Conservation (phyloP, 2,888 invertebrate species). For the Ophonus ardosiacus region DNA sequence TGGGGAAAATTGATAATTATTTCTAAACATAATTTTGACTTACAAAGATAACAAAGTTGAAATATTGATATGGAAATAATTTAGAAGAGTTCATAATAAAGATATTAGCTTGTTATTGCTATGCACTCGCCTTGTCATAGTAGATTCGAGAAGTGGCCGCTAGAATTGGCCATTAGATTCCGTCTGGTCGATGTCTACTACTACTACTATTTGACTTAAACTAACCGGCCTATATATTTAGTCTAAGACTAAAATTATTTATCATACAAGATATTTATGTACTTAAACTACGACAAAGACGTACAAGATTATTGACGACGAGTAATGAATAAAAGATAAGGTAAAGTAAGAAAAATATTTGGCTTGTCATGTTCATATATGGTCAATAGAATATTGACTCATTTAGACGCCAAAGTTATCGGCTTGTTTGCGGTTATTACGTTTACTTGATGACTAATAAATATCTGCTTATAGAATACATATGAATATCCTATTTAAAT, state of each 20-base stretch:
- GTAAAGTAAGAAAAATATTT: not conserved
- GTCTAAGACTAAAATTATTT: not conserved
- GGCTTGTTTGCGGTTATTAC: slow-evolving; percentile 31
- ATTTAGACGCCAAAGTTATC: slow-evolving; percentile 41
- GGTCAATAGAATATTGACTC: not conserved
- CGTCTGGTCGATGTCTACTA: too few species aligned
- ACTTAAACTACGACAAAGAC: not conserved
- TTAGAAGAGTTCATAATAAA: too few species aligned
- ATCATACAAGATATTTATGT: not conserved
- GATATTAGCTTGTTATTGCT: too few species aligned
- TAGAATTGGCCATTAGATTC: too few species aligned
- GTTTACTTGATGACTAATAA: slow-evolving; percentile 18
- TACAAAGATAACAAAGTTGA: too few species aligned
- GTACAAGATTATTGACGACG: not conserved
- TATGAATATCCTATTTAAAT: not conserved
- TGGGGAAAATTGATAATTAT: too few species aligned
- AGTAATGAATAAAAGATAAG: not conserved
- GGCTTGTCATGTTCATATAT: slow-evolving; percentile 18
- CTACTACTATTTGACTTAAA: not conserved
- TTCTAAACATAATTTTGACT: too few species aligned
- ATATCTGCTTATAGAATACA: slow-evolving; percentile 8
- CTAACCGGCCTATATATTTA: not conserved
- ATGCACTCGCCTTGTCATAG: too few species aligned
- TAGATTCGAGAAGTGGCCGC: too few species aligned
- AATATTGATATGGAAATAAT: too few species aligned